Evolutionary conservation across 1,140 invertebrate genomes (phyloP).

Genomic region (Caenorhabditis tropicalis): DNA sequence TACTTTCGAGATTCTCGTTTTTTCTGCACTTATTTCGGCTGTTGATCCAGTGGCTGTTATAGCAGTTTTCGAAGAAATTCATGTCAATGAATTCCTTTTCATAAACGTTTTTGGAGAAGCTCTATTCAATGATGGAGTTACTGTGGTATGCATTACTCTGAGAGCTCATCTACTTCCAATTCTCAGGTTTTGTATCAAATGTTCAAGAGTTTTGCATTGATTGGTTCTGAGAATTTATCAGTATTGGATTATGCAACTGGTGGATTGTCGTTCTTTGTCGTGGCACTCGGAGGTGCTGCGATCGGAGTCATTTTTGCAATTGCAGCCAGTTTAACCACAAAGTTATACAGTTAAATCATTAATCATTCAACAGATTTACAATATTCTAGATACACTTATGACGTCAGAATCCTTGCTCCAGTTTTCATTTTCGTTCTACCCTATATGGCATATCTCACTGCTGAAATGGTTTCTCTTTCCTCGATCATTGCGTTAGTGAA

Average conservation of each 20-base stretch:
- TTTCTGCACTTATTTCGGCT: slow-evolving; percentile 94
- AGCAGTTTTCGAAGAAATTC: slow-evolving; percentile 93
- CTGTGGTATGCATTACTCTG: slow-evolving; percentile 77
- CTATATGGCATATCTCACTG: slow-evolving; percentile 58
- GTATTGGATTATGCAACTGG: slow-evolving; percentile 80
- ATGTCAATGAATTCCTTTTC: slow-evolving; percentile 94
- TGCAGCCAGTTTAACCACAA: slow-evolving; percentile 79
- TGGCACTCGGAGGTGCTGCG: slow-evolving; percentile 87
- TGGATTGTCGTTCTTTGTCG: slow-evolving; percentile 88
- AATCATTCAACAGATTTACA: background rate
- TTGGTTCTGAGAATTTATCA: slow-evolving; percentile 65
- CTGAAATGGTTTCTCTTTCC: slow-evolving; percentile 59
- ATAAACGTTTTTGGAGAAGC: slow-evolving; percentile 99
- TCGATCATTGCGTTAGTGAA: slow-evolving; percentile 58
- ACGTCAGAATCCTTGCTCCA: slow-evolving; percentile 60
- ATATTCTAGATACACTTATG: slow-evolving; percentile 58
- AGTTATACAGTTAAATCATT: slow-evolving; percentile 33
- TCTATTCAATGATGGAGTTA: slow-evolving; percentile 93
- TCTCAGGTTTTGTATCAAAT: slow-evolving; percentile 83
- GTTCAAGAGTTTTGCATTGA: slow-evolving; percentile 83
- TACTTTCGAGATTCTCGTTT: slow-evolving; percentile 87
- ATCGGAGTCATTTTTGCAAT: slow-evolving; percentile 95
- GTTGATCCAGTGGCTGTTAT: slow-evolving; percentile 95
- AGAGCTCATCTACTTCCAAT: background rate
- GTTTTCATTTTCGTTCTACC: slow-evolving; percentile 63